Evolutionary conservation across 2,888 invertebrate genomes (phyloP).

Genomic region (Zygaena filipendulae): DNA sequence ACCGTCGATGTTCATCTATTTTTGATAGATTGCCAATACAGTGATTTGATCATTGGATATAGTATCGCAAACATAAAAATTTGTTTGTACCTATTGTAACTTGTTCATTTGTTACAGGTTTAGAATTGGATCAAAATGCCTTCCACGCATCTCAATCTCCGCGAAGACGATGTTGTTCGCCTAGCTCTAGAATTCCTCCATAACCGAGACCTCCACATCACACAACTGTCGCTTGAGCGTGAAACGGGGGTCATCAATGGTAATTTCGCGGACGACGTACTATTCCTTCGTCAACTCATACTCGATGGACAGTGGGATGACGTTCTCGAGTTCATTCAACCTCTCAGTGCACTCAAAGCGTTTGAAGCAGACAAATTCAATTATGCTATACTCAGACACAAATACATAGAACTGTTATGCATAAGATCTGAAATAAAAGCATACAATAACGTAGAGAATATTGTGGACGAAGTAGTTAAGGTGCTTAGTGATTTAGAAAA

Average conservation of each 20-base stretch:
- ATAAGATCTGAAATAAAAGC: slow-evolving; percentile 94
- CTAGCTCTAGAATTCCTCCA: slow-evolving; percentile 87
- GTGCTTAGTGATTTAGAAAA: slow-evolving; percentile 91
- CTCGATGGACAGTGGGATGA: slow-evolving; percentile 99
- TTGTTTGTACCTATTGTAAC: too few species aligned
- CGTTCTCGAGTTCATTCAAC: slow-evolving; percentile 95
- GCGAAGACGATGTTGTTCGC: slow-evolving; percentile 90
- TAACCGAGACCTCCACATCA: slow-evolving; percentile 91
- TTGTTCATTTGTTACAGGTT: slow-evolving; percentile 30
- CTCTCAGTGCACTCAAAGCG: slow-evolving; percentile 81
- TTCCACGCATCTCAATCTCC: slow-evolving; percentile 84
- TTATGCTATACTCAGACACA: slow-evolving; percentile 89
- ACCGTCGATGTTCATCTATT: too few species aligned
- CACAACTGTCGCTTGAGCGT: slow-evolving; percentile 89
- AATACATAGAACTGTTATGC: slow-evolving; percentile 93
- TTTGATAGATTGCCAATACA: too few species aligned
- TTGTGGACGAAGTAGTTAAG: slow-evolving; percentile 94
- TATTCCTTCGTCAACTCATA: slow-evolving; percentile 93
- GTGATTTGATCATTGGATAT: too few species aligned
- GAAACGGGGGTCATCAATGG: slow-evolving; percentile 97
- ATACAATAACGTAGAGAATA: slow-evolving; percentile 87
- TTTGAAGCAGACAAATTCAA: slow-evolving; percentile 89
- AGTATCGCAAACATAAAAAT: too few species aligned
- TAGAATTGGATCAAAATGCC: slow-evolving; percentile 80
- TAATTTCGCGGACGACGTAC: slow-evolving; percentile 91